A percentile compares a stretch with the other conserved stretches of the same genome.
phyloP scores from a whole-genome alignment of 2,113 vertebrate species.

The Myotis yumanensis region DNA sequence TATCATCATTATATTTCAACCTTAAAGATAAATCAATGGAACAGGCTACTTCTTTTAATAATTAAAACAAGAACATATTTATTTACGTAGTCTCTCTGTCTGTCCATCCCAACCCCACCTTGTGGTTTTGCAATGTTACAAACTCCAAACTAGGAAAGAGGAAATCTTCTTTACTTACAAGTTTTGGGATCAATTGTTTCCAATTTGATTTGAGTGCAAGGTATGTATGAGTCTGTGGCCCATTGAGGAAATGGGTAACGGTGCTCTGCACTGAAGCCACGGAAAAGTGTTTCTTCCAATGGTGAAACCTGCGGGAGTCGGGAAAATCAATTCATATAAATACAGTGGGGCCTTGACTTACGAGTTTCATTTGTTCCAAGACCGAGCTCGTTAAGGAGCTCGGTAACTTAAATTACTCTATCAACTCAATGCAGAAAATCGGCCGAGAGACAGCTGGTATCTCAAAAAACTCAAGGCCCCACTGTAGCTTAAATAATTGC shows the following conservation, averaged over 20 bases:
- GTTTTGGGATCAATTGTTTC: slow-evolving; percentile 74
- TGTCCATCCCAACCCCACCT: not conserved
- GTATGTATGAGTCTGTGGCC: not conserved
- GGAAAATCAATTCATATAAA: not conserved
- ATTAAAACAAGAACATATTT: not conserved
- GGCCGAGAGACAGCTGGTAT: no score
- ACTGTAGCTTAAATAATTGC: not conserved
- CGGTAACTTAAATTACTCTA: no score
- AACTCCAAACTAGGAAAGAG: not conserved
- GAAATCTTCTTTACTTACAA: slow-evolving; percentile 77
- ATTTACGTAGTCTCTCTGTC: not conserved
- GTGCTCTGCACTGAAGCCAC: slow-evolving; percentile 51
- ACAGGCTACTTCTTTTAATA: not conserved
- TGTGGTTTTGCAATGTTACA: not conserved
- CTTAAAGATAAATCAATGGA: not conserved
- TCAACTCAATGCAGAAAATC: no score
- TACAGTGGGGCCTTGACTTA: no score
- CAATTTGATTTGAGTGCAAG: slow-evolving; percentile 12
- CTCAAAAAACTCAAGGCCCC: no score
- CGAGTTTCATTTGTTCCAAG: no score
- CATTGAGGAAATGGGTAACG: slow-evolving; percentile 53
- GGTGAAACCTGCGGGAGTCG: slow-evolving; percentile 71
- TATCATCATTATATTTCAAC: not conserved
- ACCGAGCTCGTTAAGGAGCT: no score
- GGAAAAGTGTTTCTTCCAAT: slow-evolving; percentile 64